Evolutionary conservation across 2,888 invertebrate genomes (phyloP).

Genomic region (Sialis lutaria): DNA sequence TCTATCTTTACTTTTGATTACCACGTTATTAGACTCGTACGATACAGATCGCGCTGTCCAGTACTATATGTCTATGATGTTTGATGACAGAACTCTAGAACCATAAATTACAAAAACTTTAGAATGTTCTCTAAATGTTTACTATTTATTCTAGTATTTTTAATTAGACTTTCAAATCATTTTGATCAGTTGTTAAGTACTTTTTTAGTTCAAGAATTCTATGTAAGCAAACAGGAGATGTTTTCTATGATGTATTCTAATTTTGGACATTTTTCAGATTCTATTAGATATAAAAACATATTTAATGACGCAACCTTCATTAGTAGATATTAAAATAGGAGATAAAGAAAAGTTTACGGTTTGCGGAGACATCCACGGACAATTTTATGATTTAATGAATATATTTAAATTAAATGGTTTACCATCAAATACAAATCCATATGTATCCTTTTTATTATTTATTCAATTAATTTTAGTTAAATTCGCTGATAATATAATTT

Average conservation of each 20-base stretch:
- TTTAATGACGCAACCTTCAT: constrained; percentile 67
- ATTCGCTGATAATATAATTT: not conserved
- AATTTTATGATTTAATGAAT: constrained; percentile 95
- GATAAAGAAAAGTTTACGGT: constrained; percentile 88
- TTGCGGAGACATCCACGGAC: constrained; percentile 98
- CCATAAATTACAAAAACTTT: too few relatives aligned
- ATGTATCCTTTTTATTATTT: constrained; percentile 38
- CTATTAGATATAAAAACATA: constrained; percentile 75
- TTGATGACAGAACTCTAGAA: too few relatives aligned
- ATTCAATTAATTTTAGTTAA: not conserved
- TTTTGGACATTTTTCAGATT: constrained; percentile 45
- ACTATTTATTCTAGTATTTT: too few relatives aligned
- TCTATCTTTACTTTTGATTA: too few relatives aligned
- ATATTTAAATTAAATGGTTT: constrained; percentile 94
- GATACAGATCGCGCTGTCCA: too few relatives aligned
- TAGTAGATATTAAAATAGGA: constrained; percentile 78
- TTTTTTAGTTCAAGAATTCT: not conserved
- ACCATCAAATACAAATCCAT: constrained; percentile 89
- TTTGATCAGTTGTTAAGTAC: too few relatives aligned
- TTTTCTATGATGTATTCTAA: not conserved
- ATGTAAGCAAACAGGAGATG: not conserved
- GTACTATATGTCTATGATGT: too few relatives aligned
- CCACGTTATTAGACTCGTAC: too few relatives aligned
- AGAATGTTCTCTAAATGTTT: too few relatives aligned
- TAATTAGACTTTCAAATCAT: too few relatives aligned